Percentiles rank a stretch among this genome's conserved stretches.
Conservation (phyloP, 37 sponge, comb jelly and placozoan species). For the Petrosia ficiformis region DNA sequence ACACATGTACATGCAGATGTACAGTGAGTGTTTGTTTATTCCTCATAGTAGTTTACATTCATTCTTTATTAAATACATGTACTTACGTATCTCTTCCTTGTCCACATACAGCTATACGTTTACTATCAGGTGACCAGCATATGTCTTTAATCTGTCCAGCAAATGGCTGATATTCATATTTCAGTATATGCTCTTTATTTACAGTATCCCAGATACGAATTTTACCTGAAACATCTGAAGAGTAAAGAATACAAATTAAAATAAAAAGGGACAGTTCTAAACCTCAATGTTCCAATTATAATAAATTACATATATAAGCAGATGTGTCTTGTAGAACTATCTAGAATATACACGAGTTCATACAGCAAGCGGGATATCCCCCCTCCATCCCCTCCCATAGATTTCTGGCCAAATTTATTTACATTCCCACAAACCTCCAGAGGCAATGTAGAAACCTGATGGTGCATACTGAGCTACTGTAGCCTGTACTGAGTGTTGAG, state of each 20-base stretch:
- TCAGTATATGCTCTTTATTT: slow-evolving; percentile 88
- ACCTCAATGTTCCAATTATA: no score
- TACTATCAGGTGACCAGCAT: slow-evolving; percentile 93
- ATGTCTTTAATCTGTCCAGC: slow-evolving; percentile 92
- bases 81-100: slow-evolving; percentile 88
- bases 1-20: no score
- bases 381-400: no score
- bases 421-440: slow-evolving; percentile 85
- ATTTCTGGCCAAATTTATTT: no score
- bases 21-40: no score
- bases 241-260: not conserved
- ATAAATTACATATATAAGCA: no score
- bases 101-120: slow-evolving; percentile 89
- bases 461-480: slow-evolving; percentile 94
- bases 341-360: no score
- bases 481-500: slow-evolving; percentile 81
- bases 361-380: no score
- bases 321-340: no score
- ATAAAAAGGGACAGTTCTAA: not conserved
- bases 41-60: no score
- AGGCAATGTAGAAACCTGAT: slow-evolving; percentile 93
- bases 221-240: slow-evolving; percentile 78
- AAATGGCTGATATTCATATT: slow-evolving; percentile 86
- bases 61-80: no score
- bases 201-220: slow-evolving; percentile 97